Conservation (phyloP, 2,797 vertebrate genomes). For the Gambelia wislizenii region DNA sequence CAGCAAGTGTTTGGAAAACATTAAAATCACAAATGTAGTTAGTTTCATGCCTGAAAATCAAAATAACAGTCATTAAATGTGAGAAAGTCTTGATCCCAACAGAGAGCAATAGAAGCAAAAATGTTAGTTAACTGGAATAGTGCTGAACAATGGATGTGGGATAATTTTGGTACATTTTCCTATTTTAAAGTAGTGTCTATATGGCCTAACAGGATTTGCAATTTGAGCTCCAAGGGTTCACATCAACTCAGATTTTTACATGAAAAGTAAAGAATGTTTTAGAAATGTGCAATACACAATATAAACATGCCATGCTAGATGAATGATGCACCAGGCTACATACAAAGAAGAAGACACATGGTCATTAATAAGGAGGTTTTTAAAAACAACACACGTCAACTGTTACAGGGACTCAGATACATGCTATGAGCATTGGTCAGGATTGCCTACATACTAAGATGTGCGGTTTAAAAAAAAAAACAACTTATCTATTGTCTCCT, state of each 20-base stretch:
- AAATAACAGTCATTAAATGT: conserved; percentile 80
- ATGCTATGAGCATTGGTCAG: neutral
- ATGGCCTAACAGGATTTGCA: conserved; percentile 31
- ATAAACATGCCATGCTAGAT: conserved; percentile 61
- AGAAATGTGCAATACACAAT: conserved; percentile 49
- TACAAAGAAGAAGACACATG: conserved; percentile 33
- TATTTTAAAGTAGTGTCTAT: conserved; percentile 2
- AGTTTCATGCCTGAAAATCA: conserved; percentile 93
- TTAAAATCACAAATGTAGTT: conserved; percentile 83
- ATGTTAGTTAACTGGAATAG: conserved; percentile 80
- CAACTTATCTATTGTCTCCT: neutral
- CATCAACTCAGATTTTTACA: conserved; percentile 34
- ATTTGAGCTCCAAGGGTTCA: conserved; percentile 36
- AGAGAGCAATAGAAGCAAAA: conserved; percentile 78
- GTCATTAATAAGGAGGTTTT: neutral
- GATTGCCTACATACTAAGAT: neutral
- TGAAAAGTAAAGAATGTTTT: conserved; percentile 4
- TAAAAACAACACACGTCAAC: neutral
- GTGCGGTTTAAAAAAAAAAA: too few relatives aligned
- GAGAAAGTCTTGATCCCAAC: conserved; percentile 79
- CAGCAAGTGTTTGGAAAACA: conserved; percentile 70
- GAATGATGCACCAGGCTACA: conserved; percentile 54
- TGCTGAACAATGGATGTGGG: conserved; percentile 85
- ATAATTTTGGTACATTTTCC: conserved; percentile 58
- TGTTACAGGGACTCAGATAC: neutral